Evolutionary conservation across 1,140 invertebrate genomes (phyloP), one percentile per base, ranked within the genome.

Genomic region (Tetragonula clypearis): DNA sequence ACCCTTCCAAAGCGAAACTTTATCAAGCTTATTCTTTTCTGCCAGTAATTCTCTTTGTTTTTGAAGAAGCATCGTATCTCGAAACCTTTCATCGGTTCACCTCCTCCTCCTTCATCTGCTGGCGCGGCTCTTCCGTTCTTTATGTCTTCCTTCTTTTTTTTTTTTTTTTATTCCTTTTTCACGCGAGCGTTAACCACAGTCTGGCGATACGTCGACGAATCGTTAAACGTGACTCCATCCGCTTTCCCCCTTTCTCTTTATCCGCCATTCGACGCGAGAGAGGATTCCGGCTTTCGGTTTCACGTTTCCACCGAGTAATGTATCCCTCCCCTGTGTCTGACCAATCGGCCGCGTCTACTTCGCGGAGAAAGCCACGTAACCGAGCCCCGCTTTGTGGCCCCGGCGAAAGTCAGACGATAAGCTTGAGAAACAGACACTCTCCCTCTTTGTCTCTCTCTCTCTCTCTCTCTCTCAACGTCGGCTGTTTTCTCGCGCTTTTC

Each of bases 171-270:
- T 74, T 30, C 30, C 79, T 73, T 55, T 26, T 30, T 60, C 23
- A 5, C 56, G 23, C 66, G 15, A 41, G 26, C 62, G 26, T 71
- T 23, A 71, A 83, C 56, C 65, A 71, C 66, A 60, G 41, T 19
- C 30, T 41, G n/a, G 4, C 72, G 74, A 58, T n/a, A 14, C 26
- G 73, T 55, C 35, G 30, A 49, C 69, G 49, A 73, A 26, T 79
- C 76, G 76, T 84, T 84, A 84, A 84, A 71, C 81, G 82, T 49
- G 66, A 69, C 66, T 84, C 75, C 75, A 41, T 56, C 53, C 26
- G 23, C 30, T 23, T n/a, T 21, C 19, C 21, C n/a, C 14, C 9
- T 19, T 19, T 14, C 26, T 56, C 26, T 71, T 71, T 68, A 58
- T 21, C 17, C 60, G 49, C 21, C 62, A 55, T 49, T 81, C 81